Evolutionary conservation across 2,113 vertebrate genomes (phyloP).

Genomic region (Plecotus auritus): DNA sequence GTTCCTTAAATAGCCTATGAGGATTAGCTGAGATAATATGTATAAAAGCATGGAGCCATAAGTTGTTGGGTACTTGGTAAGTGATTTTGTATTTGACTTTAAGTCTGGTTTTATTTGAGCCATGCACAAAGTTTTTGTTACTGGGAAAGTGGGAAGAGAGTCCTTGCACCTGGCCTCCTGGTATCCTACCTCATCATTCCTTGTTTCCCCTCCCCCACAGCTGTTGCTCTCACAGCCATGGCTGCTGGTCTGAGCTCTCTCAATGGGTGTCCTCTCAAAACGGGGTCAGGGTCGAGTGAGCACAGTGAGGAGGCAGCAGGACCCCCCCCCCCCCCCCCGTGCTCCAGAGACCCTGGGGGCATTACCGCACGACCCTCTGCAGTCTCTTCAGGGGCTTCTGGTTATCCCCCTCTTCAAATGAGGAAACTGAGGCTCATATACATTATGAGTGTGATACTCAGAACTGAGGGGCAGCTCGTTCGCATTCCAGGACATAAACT

Average conservation of each 20-base stretch:
- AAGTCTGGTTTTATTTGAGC: background rate
- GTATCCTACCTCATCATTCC: background rate
- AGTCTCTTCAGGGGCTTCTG: rapidly evolving
- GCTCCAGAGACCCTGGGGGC: background rate
- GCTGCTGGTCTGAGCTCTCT: background rate
- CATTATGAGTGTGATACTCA: background rate
- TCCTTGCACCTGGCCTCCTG: background rate
- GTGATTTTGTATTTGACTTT: background rate
- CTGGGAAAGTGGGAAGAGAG: background rate
- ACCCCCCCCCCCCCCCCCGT: rapidly evolving
- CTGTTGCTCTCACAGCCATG: background rate
- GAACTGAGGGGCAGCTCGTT: background rate
- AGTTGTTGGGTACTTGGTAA: background rate
- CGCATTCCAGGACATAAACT: background rate
- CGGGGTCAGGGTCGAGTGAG: background rate
- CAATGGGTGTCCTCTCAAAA: background rate
- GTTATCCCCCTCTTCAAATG: background rate
- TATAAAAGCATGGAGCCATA: background rate
- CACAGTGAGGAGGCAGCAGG: background rate
- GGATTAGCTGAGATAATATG: background rate
- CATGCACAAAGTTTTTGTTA: background rate
- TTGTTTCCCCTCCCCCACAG: background rate
- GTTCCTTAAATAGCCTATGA: background rate
- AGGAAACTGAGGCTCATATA: background rate
- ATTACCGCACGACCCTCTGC: rapidly evolving